Evolutionary conservation across 2,888 invertebrate genomes (phyloP).

Genomic region (Drosophila niveifrons): DNA sequence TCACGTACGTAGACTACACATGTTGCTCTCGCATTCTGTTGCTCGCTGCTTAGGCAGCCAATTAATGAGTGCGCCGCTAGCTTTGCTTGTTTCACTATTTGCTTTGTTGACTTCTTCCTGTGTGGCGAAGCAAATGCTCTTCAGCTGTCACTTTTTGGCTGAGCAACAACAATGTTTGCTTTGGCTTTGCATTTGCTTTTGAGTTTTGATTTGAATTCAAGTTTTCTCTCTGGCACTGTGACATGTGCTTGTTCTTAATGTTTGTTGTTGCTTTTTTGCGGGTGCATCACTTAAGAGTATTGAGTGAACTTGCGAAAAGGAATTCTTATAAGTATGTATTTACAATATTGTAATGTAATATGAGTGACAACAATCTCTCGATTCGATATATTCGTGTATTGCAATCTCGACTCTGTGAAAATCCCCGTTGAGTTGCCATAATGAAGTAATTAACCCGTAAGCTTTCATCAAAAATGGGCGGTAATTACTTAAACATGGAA

Average conservation of each 20-base stretch:
- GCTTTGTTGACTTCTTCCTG: constrained; percentile 8
- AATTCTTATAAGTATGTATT: too few relatives aligned
- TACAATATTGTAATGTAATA: not conserved
- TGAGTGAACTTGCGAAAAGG: too few relatives aligned
- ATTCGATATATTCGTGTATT: not conserved
- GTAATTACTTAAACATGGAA: constrained; percentile 56
- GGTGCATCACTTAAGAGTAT: too few relatives aligned
- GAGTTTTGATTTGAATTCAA: not conserved
- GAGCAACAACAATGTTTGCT: constrained; percentile 8
- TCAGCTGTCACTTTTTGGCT: not conserved
- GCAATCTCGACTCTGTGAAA: not conserved
- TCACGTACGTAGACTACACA: not conserved
- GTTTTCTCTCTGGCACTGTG: not conserved
- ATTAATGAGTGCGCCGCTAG: not conserved
- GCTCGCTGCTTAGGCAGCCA: not conserved
- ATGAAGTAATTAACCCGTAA: constrained; percentile 29
- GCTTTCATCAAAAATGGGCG: constrained; percentile 34
- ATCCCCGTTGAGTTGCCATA: not conserved
- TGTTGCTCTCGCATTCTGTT: not conserved
- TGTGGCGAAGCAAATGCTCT: not conserved
- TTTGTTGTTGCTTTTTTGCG: not conserved
- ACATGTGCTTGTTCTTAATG: not conserved
- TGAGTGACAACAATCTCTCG: too few relatives aligned
- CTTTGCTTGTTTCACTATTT: not conserved
- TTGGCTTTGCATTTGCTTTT: constrained; percentile 1